A percentile compares a stretch with the other conserved stretches of the same genome.
phyloP scores from a whole-genome alignment of 1,140 invertebrate genomes.

The Schlechtendalia chinensis region DNA sequence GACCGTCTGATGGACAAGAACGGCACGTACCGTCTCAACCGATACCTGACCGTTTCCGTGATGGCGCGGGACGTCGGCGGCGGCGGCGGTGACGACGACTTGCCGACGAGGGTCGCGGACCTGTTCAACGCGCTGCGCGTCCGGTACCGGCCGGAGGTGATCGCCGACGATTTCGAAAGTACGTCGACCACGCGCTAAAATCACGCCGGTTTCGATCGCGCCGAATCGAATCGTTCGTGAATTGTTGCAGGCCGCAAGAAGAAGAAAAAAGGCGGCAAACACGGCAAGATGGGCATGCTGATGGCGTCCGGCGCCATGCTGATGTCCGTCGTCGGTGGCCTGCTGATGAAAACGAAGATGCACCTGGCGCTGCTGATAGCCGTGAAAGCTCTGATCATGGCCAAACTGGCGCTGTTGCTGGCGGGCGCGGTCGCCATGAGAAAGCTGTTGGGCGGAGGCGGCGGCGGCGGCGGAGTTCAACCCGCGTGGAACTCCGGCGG shows the following conservation, averaged over 20 bases:
- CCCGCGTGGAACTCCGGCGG: neutral
- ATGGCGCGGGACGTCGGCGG: neutral
- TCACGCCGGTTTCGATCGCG: too few species aligned
- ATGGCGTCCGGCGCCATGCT: neutral
- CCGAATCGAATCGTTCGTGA: too few species aligned
- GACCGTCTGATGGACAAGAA: neutral
- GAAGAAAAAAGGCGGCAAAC: neutral
- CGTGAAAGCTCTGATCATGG: neutral
- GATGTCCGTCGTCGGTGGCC: neutral
- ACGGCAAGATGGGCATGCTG: conserved; percentile 32
- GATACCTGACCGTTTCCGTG: neutral
- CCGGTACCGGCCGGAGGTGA: neutral
- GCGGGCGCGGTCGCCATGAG: conserved; percentile 1
- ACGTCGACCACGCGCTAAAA: too few species aligned
- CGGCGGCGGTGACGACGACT: neutral
- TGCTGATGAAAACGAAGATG: neutral
- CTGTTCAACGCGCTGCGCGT: neutral
- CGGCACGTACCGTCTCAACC: conserved; percentile 4
- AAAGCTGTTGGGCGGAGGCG: conserved; percentile 6
- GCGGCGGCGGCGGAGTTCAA: neutral
- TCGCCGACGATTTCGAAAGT: neutral
- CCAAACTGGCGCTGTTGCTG: neutral
- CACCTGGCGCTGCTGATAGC: neutral
- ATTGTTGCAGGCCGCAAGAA: conserved; percentile 27
- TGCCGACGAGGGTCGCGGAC: neutral